Percentiles rank a stretch among this genome's conserved stretches.
These are phyloP conservation scores for Aromia moschata DNA, from an alignment of 2,888 invertebrate genomes.

Conservation along the genomic window DNA sequence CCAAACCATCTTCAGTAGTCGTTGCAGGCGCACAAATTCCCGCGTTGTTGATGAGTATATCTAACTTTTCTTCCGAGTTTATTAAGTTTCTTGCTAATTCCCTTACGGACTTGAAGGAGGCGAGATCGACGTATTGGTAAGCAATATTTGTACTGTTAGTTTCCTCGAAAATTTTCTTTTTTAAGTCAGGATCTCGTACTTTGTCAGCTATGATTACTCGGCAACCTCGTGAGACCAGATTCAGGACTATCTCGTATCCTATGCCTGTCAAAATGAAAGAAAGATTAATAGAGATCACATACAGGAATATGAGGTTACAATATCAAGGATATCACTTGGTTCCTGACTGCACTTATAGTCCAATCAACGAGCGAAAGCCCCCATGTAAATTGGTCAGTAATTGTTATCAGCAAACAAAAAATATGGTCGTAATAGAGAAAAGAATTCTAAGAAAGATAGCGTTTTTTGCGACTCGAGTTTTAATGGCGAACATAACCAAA, in stretches of 20 bases:
- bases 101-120: slow-evolving; percentile 67
- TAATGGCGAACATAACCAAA: too few species aligned
- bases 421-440: too few species aligned
- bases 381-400: too few species aligned
- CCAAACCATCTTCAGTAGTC: slow-evolving; percentile 67
- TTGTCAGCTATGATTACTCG: slow-evolving; percentile 66
- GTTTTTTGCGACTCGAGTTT: too few species aligned
- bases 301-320: too few species aligned
- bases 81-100: slow-evolving; percentile 70
- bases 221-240: slow-evolving; percentile 64
- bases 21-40: slow-evolving; percentile 67
- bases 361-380: too few species aligned
- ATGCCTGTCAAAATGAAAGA: slow-evolving; percentile 59
- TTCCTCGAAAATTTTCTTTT: slow-evolving; percentile 48
- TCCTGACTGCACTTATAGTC: too few species aligned
- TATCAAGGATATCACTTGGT: too few species aligned
- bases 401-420: too few species aligned
- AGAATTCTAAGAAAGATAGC: too few species aligned
- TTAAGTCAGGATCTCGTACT: slow-evolving; percentile 42
- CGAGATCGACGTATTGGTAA: slow-evolving; percentile 65
- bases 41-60: slow-evolving; percentile 74
- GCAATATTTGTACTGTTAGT: slow-evolving; percentile 56
- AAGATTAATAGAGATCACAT: too few species aligned
- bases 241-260: slow-evolving; percentile 61
- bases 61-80: slow-evolving; percentile 65